Evolutionary conservation across 2,888 invertebrate genomes (phyloP), one percentile per base, ranked within the genome.

Genomic region (Aphidius colemani): DNA sequence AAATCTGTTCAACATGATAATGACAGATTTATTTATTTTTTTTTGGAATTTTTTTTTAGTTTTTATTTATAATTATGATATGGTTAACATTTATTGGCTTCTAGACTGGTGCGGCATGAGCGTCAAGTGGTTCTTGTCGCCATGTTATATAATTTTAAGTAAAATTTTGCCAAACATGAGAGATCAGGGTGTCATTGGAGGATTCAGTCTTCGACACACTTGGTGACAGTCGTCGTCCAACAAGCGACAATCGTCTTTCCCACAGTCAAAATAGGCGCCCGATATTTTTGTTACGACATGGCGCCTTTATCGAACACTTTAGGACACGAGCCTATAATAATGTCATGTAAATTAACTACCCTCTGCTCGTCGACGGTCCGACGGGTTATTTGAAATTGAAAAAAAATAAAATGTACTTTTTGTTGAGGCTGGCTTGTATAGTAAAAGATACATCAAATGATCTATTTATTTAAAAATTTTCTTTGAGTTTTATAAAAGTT

Each of bases 211-310:
- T n/a, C 46, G 45, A 30, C 41, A 7, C 30, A 3, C 10, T 40
- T 58, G 56, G 46, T 65, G 64, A 66, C 70, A 71, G 46, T 68
- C 67, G 30, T 72, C 71, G 62, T 53, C 43, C 73, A 74, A 75
- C 75, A 71, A 30, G 72, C 71, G 72, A 72, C 74, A 72, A 30
- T 30, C 67, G 72, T 71, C 69, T 78, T 77, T 78, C 78, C 79
- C 78, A 79, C 78, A 79, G 74, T 79, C 74, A 72, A 72, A 69
- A 72, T 30, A 77, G 76, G 78, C 77, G 76, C 77, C 75, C 64
- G 70, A 72, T 77, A 78, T 78, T 76, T 75, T 30, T 30, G 30
- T 30, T 30, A 5, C 30, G 30, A 30, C 72, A 73, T 72, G 77
- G 76, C 77, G 78, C 77, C 77, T 69, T 63, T 66, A 60, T 68